Percentiles rank a stretch among this genome's conserved stretches.
phyloP scores from a whole-genome alignment of 2,113 vertebrate species.

The Rhegmatorhina hoffmannsi region DNA sequence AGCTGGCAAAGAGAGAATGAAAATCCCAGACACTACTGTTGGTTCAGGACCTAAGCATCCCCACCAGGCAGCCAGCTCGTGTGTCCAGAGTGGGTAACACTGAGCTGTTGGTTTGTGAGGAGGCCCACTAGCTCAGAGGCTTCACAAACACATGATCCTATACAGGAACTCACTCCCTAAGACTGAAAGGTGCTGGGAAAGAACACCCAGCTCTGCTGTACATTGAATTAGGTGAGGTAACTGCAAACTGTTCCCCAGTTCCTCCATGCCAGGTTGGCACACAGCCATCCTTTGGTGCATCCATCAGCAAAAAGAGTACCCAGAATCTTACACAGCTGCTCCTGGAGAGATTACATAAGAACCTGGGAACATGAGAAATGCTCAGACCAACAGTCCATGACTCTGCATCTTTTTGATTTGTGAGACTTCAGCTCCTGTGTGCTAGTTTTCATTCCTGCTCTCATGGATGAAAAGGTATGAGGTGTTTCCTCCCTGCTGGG shows the following conservation, averaged over 20 bases:
- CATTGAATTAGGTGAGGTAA: background rate
- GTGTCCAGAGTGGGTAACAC: accelerated
- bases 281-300: background rate
- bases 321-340: background rate
- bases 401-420: background rate
- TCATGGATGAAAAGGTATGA: background rate
- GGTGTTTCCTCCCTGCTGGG: background rate
- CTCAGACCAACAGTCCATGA: background rate
- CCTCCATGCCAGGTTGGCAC: background rate
- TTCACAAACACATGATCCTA: background rate
- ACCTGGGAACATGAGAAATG: background rate
- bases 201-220: background rate
- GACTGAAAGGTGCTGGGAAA: background rate
- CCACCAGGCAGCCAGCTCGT: background rate
- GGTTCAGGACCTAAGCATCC: background rate
- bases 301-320: background rate
- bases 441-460: background rate
- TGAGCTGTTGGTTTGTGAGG: background rate
- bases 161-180: accelerated
- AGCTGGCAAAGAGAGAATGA: background rate
- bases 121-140: background rate
- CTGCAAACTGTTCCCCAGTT: background rate
- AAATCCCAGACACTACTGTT: background rate
- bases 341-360: background rate
- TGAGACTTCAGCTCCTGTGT: background rate